Evolutionary conservation across 2,888 invertebrate species (phyloP).

Genomic region (Cistogaster globosa): DNA sequence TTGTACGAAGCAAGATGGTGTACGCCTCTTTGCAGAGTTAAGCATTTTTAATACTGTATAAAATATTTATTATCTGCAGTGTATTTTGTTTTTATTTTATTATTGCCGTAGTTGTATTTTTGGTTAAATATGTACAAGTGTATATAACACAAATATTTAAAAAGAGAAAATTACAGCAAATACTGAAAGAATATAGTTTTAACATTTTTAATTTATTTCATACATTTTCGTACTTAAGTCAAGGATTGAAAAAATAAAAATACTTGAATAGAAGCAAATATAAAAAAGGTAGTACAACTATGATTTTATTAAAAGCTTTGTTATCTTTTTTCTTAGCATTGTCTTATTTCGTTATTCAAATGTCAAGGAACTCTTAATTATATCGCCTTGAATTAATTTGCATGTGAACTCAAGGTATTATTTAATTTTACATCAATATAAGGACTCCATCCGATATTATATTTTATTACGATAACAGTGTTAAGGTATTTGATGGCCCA

Average conservation of each 20-base stretch:
- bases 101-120: slow-evolving; percentile 40
- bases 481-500: too few species aligned
- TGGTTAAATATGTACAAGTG: not conserved
- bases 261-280: not conserved
- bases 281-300: not conserved
- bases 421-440: too few species aligned
- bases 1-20: slow-evolving; percentile 40
- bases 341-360: not conserved
- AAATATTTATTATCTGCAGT: slow-evolving; percentile 69
- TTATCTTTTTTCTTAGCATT: not conserved
- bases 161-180: slow-evolving; percentile 43
- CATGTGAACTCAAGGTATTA: too few species aligned
- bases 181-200: slow-evolving; percentile 31
- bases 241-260: slow-evolving; percentile 34
- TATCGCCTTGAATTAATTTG: too few species aligned
- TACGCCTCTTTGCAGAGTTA: slow-evolving; percentile 50
- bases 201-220: slow-evolving; percentile 53
- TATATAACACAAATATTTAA: slow-evolving; percentile 30
- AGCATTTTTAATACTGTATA: slow-evolving; percentile 51
- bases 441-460: too few species aligned
- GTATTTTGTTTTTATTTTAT: slow-evolving; percentile 43
- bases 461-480: too few species aligned
- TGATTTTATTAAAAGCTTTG: not conserved
- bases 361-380: too few species aligned
- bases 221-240: slow-evolving; percentile 13